These are phyloP conservation scores for Magallana angulata DNA, from an alignment of 1,140 invertebrate species.

Conservation along the genomic window DNA sequence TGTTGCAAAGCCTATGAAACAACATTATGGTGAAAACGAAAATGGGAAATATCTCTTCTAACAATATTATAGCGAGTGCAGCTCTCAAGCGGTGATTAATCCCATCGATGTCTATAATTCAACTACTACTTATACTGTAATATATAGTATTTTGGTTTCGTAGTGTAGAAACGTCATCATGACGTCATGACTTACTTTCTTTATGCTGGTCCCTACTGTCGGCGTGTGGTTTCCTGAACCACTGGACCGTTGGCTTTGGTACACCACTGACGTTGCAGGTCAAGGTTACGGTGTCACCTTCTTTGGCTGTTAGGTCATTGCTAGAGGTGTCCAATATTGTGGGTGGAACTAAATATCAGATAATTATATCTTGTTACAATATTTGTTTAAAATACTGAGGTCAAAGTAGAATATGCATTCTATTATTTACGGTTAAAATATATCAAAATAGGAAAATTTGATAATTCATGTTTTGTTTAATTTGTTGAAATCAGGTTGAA, in stretches of 20 bases:
- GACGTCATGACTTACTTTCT: constrained; percentile 55
- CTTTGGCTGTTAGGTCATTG: constrained; percentile 64
- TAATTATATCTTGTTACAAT: neutral
- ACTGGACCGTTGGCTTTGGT: constrained; percentile 75
- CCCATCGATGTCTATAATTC: neutral
- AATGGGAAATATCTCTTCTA: constrained; percentile 26
- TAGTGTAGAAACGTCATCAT: too few species aligned
- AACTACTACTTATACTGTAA: too few species aligned
- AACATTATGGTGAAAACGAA: constrained; percentile 22
- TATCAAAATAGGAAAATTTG: too few species aligned
- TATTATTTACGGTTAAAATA: too few species aligned
- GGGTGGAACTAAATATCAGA: constrained; percentile 67
- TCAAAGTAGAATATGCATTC: too few species aligned
- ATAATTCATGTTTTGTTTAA: too few species aligned
- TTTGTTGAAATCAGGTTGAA: too few species aligned
- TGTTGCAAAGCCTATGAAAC: constrained; percentile 21
- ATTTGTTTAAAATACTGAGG: too few species aligned
- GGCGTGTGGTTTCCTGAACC: constrained; percentile 69
- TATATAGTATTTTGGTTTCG: too few species aligned
- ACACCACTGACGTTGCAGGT: constrained; percentile 75
- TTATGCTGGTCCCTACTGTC: constrained; percentile 47
- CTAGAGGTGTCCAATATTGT: constrained; percentile 69
- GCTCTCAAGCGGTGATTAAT: neutral
- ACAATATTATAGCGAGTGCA: neutral
- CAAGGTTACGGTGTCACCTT: constrained; percentile 75